Conservation (phyloP, 2,888 invertebrate genomes). For the Eupeodes latifasciatus region DNA sequence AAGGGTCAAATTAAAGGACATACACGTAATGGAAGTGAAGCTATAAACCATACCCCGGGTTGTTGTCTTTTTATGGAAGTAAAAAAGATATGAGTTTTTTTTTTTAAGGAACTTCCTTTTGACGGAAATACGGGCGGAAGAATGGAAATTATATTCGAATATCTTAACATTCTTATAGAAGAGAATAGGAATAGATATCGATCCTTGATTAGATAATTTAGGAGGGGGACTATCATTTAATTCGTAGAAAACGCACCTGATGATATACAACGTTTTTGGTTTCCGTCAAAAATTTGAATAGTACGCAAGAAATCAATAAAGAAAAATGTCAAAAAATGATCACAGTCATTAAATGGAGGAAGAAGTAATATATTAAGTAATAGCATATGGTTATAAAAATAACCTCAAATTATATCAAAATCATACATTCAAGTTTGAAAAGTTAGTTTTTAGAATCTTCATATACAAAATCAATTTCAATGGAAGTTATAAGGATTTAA, state of each 20-base stretch:
- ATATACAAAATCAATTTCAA: no score
- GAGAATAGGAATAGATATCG: constrained; percentile 1
- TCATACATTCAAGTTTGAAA: no score
- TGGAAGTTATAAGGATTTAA: no score
- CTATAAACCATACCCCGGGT: constrained; percentile 48
- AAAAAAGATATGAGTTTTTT: constrained; percentile 37
- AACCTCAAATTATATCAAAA: no score
- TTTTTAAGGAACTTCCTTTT: constrained; percentile 58
- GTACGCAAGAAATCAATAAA: no score
- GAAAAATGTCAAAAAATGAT: no score
- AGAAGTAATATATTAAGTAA: no score
- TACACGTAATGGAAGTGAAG: constrained; percentile 54
- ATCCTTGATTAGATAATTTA: constrained; percentile 23
- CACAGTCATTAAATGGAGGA: no score
- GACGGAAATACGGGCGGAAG: constrained; percentile 72
- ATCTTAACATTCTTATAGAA: neutral
- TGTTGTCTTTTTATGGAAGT: constrained; percentile 53
- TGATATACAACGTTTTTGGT: neutral
- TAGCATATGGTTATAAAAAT: no score
- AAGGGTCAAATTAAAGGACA: constrained; percentile 70
- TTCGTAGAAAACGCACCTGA: neutral
- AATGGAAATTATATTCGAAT: constrained; percentile 33
- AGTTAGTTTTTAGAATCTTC: no score
- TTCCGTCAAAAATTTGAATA: neutral
- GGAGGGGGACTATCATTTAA: neutral